Base-by-base conservation (phyloP, 2,888 invertebrate species). In the Campoletis raptor region DNA sequence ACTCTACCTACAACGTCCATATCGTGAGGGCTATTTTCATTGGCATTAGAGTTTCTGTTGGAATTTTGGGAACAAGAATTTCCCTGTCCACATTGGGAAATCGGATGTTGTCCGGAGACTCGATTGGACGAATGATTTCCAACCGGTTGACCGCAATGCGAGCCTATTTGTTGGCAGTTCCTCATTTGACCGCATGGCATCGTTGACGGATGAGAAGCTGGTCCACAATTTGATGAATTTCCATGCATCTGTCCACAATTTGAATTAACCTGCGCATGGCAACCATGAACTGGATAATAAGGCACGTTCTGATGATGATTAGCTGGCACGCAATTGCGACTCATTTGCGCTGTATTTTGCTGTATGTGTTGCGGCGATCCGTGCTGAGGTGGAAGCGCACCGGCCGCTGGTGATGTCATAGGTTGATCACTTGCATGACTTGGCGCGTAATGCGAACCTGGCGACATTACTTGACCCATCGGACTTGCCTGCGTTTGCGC, bases 61-160 rank as follows among this genome's bases (percentile, higher is more conserved):
- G 86, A 89, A n/a, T 85, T 90, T 73, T 90, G 89, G 3, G 89
- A 52, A 67, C 90, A 91, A 18, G 87, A 78, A 77, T 85, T 89
- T 37, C 83, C 57, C 81, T 91, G 91, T 45, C 87, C 90, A 79
- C 92, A 90, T 66, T 90, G 92, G 12, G 88, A 76, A 12, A 79
- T 88, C 0, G 88, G 67, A 81, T 91, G 91, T 15, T 79, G 89
- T 18, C 89, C 85, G 18, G 64, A 95, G 0, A 95, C 94, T 9
- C 95, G 95, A 40, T 95, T 95, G 91, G 95, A 95, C 2, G 94
- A 94, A 76, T 95, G 79, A 95, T 78, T 94, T 94, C 89, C 94
- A 24, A 93, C 82, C 92, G 95, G 90, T 94, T 95, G 91, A 88
- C 92, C 93, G 37, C 92, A 92, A 7, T 93, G 92, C 2, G 93